Evolutionary conservation across 2,113 vertebrate species (phyloP).

Genomic region (Scomber colias): DNA sequence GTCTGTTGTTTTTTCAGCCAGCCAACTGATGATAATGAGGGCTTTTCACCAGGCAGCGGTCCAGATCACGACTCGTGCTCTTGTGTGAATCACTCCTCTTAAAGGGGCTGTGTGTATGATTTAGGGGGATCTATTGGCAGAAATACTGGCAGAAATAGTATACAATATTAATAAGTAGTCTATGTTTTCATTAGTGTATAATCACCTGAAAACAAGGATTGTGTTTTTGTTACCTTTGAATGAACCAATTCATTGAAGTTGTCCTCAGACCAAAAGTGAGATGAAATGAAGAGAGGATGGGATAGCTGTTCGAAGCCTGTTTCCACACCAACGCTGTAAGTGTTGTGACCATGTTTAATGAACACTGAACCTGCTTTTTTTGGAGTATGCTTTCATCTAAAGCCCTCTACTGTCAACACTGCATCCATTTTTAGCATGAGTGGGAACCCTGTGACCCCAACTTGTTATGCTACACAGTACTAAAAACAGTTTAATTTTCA

Average conservation of each 20-base stretch:
- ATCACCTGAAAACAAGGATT: no score
- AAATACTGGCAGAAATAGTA: no score
- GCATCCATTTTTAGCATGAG: slow-evolving; percentile 53
- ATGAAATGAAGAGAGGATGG: not conserved
- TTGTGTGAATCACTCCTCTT: slow-evolving; percentile 22
- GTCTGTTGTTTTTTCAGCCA: slow-evolving; percentile 17
- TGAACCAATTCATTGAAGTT: not conserved
- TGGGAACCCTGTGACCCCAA: slow-evolving; percentile 41
- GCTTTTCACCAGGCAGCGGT: slow-evolving; percentile 11
- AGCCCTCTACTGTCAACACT: slow-evolving; percentile 18
- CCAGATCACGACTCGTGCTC: slow-evolving; percentile 29
- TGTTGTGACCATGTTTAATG: slow-evolving; percentile 32
- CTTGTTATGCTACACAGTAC: not conserved
- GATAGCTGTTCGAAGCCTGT: slow-evolving; percentile 30
- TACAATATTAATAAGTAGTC: no score
- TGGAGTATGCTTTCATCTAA: slow-evolving; percentile 33
- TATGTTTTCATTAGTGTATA: not conserved
- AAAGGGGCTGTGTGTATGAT: not conserved
- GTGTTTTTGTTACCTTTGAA: no score
- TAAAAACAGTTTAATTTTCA: no score
- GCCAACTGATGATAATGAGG: slow-evolving; percentile 13
- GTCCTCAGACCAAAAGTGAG: not conserved
- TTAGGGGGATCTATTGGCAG: no score
- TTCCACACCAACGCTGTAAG: slow-evolving; percentile 49
- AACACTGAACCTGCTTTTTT: slow-evolving; percentile 19